Evolutionary conservation across 1,140 invertebrate genomes (phyloP).

Genomic region (Acromyrmex echinatior): DNA sequence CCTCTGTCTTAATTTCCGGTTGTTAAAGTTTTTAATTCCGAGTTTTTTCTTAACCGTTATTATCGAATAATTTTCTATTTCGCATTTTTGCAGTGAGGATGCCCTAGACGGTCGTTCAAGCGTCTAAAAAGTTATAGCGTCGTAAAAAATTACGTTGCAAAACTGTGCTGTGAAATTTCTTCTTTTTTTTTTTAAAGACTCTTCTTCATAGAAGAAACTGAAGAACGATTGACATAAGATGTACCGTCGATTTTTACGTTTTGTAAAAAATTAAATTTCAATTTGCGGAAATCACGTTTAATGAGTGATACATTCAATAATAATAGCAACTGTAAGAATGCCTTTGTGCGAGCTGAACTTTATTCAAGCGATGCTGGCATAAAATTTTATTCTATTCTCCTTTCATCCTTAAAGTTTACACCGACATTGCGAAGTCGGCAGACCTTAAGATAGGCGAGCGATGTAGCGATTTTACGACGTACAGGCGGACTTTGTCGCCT

Average conservation of each 20-base stretch:
- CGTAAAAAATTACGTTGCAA: conserved; percentile 40
- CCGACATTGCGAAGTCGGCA: neutral
- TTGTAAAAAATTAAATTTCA: neutral
- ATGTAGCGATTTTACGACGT: conserved; percentile 29
- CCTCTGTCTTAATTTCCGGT: conserved; percentile 19
- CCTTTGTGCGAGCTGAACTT: neutral
- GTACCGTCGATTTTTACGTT: neutral
- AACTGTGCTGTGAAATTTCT: neutral
- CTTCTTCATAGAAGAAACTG: neutral
- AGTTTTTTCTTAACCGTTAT: conserved; percentile 10
- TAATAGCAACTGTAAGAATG: neutral
- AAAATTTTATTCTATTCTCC: neutral
- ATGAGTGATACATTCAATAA: neutral
- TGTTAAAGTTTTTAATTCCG: conserved; percentile 49
- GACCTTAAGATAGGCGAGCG: conserved; percentile 7
- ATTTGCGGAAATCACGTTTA: neutral
- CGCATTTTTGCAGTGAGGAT: conserved; percentile 21
- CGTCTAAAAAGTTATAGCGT: conserved; percentile 21
- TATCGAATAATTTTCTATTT: conserved; percentile 53
- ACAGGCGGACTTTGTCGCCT: conserved; percentile 9
- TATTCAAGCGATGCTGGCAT: neutral
- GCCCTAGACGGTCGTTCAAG: neutral
- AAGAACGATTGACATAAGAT: neutral
- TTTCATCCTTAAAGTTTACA: conserved; percentile 23
- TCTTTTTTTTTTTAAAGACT: neutral